phyloP scores from a whole-genome alignment of 2,888 invertebrate species.

The Antheraea yamamai region DNA sequence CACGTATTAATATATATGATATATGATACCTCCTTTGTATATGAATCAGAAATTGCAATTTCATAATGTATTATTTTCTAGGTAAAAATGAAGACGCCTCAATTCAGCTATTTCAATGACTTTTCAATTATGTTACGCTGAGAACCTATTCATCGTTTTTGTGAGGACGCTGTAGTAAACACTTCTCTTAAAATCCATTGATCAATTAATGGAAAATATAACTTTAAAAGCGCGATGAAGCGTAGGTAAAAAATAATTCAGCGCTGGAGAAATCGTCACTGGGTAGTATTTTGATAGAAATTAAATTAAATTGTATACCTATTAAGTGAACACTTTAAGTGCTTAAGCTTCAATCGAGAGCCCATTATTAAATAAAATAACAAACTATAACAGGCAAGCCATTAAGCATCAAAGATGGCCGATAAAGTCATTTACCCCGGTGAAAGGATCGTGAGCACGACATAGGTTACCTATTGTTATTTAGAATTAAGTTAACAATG shows the following conservation, averaged over 20 bases:
- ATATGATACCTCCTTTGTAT: neutral
- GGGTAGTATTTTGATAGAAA: neutral
- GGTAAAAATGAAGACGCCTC: neutral
- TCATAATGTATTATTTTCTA: neutral
- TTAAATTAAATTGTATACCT: neutral
- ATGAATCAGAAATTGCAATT: neutral
- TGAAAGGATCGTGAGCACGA: slow-evolving; percentile 59
- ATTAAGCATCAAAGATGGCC: slow-evolving; percentile 39
- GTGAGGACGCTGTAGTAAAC: too few relatives aligned
- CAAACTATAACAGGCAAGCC: slow-evolving; percentile 29
- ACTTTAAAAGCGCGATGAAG: neutral
- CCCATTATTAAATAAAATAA: slow-evolving; percentile 26
- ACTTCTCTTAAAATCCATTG: too few relatives aligned
- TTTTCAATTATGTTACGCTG: too few relatives aligned
- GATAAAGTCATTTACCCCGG: slow-evolving; percentile 52
- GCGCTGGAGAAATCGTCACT: neutral
- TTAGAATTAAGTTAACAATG: slow-evolving; percentile 37
- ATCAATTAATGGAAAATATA: too few relatives aligned
- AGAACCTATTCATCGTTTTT: too few relatives aligned
- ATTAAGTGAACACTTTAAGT: neutral
- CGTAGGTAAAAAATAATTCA: neutral
- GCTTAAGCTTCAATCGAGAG: neutral
- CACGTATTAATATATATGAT: too few relatives aligned
- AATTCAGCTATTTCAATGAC: too few relatives aligned
- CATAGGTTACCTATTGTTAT: slow-evolving; percentile 46